Evolutionary conservation across 2,888 invertebrate genomes (phyloP).

Genomic region (Drosophila neotestacea): DNA sequence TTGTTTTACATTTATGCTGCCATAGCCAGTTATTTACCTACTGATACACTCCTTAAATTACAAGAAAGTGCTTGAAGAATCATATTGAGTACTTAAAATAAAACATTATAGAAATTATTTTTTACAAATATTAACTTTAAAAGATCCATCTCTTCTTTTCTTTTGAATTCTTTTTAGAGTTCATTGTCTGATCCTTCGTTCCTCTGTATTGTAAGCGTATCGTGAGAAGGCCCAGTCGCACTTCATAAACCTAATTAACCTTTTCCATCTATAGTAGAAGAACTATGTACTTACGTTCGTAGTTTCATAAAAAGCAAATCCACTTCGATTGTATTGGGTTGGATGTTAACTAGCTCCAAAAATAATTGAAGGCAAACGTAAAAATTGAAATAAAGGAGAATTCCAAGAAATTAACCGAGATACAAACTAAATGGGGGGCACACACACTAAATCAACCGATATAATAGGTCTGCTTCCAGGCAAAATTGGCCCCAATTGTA

Average conservation of each 20-base stretch:
- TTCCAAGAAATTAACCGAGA: slow-evolving; percentile 45
- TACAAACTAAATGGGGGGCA: slow-evolving; percentile 35
- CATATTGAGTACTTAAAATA: too few relatives aligned
- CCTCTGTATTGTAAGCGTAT: background rate
- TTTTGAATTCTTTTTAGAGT: too few relatives aligned
- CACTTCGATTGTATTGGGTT: background rate
- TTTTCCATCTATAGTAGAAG: background rate
- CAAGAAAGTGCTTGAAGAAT: too few relatives aligned
- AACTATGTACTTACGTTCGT: background rate
- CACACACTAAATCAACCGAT: slow-evolving; percentile 43
- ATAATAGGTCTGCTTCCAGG: slow-evolving; percentile 42
- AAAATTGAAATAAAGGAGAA: slow-evolving; percentile 40
- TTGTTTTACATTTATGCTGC: too few relatives aligned
- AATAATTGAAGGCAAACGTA: slow-evolving; percentile 39
- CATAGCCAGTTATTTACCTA: too few relatives aligned
- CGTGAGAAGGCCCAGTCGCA: background rate
- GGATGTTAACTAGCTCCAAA: slow-evolving; percentile 12
- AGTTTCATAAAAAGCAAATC: background rate
- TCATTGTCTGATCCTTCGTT: background rate
- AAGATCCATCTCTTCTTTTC: too few relatives aligned
- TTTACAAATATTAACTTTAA: too few relatives aligned
- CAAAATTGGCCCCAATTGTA: slow-evolving; percentile 49
- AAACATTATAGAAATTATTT: too few relatives aligned
- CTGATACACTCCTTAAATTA: too few relatives aligned
- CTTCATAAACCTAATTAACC: slow-evolving; percentile 10